phyloP scores from a whole-genome alignment of 2,797 vertebrate species.

The Sebastes itinus region DNA sequence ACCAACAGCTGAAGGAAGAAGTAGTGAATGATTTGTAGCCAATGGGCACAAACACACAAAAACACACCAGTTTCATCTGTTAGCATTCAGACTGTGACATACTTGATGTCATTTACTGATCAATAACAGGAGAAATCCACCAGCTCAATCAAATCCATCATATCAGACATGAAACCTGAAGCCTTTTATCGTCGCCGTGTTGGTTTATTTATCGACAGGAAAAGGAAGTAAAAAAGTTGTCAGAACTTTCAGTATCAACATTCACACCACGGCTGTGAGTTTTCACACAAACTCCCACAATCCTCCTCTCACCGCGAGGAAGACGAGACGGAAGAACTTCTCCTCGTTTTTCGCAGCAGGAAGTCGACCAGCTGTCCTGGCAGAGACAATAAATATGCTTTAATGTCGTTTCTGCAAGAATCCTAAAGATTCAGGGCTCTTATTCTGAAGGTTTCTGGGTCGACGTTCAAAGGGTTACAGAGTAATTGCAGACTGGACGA shows the following conservation, averaged over 20 bases:
- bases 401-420: too few species aligned
- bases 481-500: too few species aligned
- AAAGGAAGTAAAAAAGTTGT: constrained; percentile 3
- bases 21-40: too few species aligned
- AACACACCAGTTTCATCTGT: too few species aligned
- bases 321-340: neutral
- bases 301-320: neutral
- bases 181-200: neutral
- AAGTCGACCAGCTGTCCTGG: constrained; percentile 2
- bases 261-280: constrained; percentile 7
- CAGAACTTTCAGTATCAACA: neutral
- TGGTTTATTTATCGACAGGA: neutral
- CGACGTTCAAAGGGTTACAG: too few species aligned
- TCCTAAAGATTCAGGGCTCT: too few species aligned
- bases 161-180: neutral
- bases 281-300: neutral
- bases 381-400: neutral
- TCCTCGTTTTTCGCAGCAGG: constrained; percentile 1
- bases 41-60: too few species aligned
- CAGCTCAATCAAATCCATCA: too few species aligned
- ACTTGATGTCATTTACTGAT: neutral
- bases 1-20: too few species aligned
- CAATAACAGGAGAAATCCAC: neutral
- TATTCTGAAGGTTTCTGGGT: too few species aligned
- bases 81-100: too few species aligned